Evolutionary conservation across 1,140 invertebrate genomes (phyloP), one percentile per base, ranked within the genome.

Genomic region (Agrypnia vestita): DNA sequence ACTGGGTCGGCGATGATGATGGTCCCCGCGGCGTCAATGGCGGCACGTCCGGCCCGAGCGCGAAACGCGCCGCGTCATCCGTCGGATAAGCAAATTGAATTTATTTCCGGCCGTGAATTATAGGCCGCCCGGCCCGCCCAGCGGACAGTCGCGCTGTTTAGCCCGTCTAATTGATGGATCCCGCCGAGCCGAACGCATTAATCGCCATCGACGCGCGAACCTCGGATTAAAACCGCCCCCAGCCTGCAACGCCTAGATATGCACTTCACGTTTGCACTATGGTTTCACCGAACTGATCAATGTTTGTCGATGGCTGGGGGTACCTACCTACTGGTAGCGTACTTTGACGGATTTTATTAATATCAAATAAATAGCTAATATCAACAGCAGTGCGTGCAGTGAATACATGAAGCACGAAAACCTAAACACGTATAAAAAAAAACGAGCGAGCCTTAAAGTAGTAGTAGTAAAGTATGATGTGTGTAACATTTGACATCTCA

Each of bases 1-100:
- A 59, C 15, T 17, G 55, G 55, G 55, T 59, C 55, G 15, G 55
- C 55, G 55, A 17, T n/a, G 21, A 59, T 7, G 55, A 59, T 59
- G 21, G 15, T 59, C 55, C 55, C 55, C 55, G 3, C 11, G 15
- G 15, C 17, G 55, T 59, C 25, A 59, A 15, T 17, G 55, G 55
- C 55, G 21, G 15, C 55, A 59, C 15, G 55, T 59, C 55, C 55
- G 55, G 15, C 6, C 55, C 21, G 55, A 17, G 17, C 55, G 55
- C 10, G 10, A 59, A 59, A 21, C 15, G 15, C 12, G 1, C 0
- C 17, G 55, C 55, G 17, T 59, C 55, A 59, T 59, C 17, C 55
- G 7, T 15, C 21, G 13, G 7, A 21, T 21, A 59, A 59, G 55
- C 55, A 9, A 3, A 19, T 59, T 19, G 15, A 59, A 59, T 59